Conservation (phyloP, 2,797 vertebrate species). For the Sciurus carolinensis region DNA sequence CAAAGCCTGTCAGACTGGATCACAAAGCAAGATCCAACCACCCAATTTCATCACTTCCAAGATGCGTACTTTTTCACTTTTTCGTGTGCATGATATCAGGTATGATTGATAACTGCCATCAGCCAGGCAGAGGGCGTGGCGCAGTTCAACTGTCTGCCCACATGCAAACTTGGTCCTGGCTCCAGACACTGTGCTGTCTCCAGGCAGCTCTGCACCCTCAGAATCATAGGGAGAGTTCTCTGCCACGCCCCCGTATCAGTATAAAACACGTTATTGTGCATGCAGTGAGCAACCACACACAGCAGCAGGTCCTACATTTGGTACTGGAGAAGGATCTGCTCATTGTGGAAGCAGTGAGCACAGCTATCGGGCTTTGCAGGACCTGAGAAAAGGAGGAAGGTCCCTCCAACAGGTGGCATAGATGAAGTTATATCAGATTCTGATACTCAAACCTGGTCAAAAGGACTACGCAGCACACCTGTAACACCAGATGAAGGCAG, state of each 20-base stretch:
- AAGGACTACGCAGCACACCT: background rate
- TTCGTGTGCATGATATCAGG: background rate
- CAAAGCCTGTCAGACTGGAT: background rate
- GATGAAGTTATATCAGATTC: background rate
- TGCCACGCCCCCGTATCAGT: background rate
- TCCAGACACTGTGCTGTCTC: background rate
- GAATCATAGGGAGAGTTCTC: background rate
- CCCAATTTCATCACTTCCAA: background rate
- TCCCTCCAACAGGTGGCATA: background rate
- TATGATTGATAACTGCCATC: background rate
- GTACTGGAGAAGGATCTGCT: background rate
- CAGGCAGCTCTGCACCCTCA: no score
- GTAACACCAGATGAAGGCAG: background rate
- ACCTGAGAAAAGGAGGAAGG: background rate
- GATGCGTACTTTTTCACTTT: background rate
- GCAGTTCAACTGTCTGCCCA: background rate
- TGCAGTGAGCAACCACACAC: no score
- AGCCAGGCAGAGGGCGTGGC: background rate
- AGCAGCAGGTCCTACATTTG: background rate
- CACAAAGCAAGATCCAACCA: slow-evolving; percentile 46
- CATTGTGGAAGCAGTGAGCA: background rate
- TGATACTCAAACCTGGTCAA: background rate
- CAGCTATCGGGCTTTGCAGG: background rate
- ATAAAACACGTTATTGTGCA: background rate
- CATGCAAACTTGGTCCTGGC: background rate